phyloP scores from a whole-genome alignment of 2,113 vertebrate species.

The Psittacara wagleri region DNA sequence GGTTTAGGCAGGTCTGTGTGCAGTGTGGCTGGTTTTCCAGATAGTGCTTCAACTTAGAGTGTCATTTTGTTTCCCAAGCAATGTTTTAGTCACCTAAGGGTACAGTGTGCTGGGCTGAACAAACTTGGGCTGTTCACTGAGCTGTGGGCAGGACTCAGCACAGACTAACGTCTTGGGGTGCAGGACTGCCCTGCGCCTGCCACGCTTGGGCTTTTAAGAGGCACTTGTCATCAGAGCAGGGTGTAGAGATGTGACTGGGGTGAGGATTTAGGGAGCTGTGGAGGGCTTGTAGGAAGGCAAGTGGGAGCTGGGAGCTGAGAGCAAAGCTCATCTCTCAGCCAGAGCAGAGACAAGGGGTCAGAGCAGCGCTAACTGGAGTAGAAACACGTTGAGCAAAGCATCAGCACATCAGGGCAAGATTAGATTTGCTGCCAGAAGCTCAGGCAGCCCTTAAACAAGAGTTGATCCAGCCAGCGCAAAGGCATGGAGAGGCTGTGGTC shows the following conservation, averaged over 20 bases:
- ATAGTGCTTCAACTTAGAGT: neutral
- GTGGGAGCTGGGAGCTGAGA: neutral
- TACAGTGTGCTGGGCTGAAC: neutral
- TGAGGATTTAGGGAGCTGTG: neutral
- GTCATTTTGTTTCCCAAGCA: neutral
- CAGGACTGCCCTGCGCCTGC: neutral
- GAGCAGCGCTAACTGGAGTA: neutral
- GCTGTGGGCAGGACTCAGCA: neutral
- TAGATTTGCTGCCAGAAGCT: neutral
- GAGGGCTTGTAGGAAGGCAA: neutral
- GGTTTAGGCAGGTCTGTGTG: neutral
- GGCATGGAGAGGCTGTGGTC: neutral
- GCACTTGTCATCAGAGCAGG: neutral
- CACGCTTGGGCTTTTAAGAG: neutral
- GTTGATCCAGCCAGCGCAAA: neutral
- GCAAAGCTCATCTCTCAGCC: neutral
- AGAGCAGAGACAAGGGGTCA: neutral
- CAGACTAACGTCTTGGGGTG: no score
- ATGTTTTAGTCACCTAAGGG: neutral
- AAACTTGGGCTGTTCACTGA: neutral
- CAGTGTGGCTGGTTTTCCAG: neutral
- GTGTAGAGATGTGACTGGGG: neutral
- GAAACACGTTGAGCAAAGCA: neutral
- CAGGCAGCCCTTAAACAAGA: neutral
- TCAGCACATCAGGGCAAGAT: accelerated